These are phyloP conservation scores for Stylophora pistillata DNA, from an alignment of 64 coral and sea anemone species.

Conservation along the genomic window DNA sequence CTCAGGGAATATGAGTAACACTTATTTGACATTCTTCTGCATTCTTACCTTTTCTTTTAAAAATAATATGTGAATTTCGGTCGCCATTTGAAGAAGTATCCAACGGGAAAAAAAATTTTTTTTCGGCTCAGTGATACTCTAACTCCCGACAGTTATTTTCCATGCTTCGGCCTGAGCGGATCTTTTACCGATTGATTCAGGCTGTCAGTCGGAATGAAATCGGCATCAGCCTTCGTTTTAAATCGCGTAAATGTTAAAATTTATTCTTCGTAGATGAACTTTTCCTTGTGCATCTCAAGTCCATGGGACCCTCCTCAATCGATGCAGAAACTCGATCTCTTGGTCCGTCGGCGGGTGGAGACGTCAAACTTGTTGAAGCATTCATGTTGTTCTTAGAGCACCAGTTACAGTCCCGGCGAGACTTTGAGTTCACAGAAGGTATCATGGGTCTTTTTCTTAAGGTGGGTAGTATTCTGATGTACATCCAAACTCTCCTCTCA, in stretches of 20 bases:
- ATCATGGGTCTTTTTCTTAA: constrained; percentile 89
- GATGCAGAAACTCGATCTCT: constrained; percentile 82
- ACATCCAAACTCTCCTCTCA: too few relatives aligned
- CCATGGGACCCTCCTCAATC: constrained; percentile 85
- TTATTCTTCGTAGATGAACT: constrained; percentile 53
- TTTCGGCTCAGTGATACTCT: too few relatives aligned
- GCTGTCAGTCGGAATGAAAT: too few relatives aligned
- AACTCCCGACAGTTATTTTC: too few relatives aligned
- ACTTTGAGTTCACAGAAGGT: constrained; percentile 93
- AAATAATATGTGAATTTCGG: too few relatives aligned
- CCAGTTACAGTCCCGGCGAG: constrained; percentile 63
- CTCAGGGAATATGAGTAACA: too few relatives aligned
- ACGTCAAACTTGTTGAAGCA: constrained; percentile 65
- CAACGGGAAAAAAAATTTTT: too few relatives aligned
- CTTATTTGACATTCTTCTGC: too few relatives aligned
- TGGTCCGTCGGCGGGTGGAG: constrained; percentile 79
- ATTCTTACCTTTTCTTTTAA: too few relatives aligned
- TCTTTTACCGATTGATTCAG: neutral
- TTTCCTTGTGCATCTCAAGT: constrained; percentile 63
- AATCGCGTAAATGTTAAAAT: neutral
- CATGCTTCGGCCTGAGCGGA: too few relatives aligned
- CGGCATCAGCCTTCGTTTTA: neutral
- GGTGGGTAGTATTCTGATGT: constrained; percentile 3
- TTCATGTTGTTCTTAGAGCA: constrained; percentile 90
- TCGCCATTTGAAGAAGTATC: too few relatives aligned